These are phyloP conservation scores for Diloba caeruleocephala DNA, from an alignment of 2,888 invertebrate genomes.

Conservation along the genomic window DNA sequence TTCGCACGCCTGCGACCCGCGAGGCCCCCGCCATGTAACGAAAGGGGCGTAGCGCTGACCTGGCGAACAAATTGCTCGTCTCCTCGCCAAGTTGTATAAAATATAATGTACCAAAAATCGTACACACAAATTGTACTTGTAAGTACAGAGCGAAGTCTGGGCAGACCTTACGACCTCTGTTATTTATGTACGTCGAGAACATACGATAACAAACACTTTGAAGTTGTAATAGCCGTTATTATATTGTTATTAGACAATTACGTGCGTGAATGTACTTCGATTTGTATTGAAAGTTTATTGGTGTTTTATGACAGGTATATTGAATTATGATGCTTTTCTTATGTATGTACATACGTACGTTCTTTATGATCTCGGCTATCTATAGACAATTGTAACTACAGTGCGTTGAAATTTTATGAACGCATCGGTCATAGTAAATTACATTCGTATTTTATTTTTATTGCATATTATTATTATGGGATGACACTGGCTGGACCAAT, in stretches of 20 bases:
- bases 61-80: too few relatives aligned
- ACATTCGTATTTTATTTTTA: too few relatives aligned
- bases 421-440: too few relatives aligned
- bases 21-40: too few relatives aligned
- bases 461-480: too few relatives aligned
- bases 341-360: neutral
- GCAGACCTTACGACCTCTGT: slow-evolving; percentile 50
- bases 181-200: slow-evolving; percentile 55
- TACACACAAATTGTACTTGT: slow-evolving; percentile 11
- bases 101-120: neutral
- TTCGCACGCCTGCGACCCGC: too few relatives aligned
- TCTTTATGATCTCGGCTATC: too few relatives aligned
- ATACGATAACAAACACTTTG: slow-evolving; percentile 59
- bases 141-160: slow-evolving; percentile 42
- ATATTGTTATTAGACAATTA: slow-evolving; percentile 52
- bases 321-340: slow-evolving; percentile 18
- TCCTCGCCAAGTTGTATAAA: too few relatives aligned
- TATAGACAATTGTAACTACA: too few relatives aligned
- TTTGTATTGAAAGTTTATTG: slow-evolving; percentile 30
- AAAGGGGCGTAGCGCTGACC: too few relatives aligned
- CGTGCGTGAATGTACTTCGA: slow-evolving; percentile 25
- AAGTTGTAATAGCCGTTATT: slow-evolving; percentile 57
- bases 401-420: too few relatives aligned
- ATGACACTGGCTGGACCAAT: too few relatives aligned
- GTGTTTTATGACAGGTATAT: slow-evolving; percentile 17